These are phyloP conservation scores for Temnothorax curvispinosus DNA, from an alignment of 1,140 invertebrate genomes.

Conservation along the genomic window DNA sequence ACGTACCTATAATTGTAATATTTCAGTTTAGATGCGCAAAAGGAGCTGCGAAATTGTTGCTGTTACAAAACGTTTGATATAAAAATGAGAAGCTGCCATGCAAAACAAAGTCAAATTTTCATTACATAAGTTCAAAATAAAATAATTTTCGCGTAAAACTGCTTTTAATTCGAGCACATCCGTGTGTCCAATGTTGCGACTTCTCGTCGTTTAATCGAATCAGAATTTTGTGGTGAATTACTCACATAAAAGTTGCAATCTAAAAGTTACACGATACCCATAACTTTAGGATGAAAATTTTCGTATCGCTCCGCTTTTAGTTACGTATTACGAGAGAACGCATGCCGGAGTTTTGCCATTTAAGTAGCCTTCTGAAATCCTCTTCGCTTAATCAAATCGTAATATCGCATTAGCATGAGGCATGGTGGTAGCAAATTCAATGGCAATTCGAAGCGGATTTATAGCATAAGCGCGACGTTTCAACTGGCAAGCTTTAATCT, in stretches of 20 bases:
- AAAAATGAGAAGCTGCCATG: background rate
- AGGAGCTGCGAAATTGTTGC: background rate
- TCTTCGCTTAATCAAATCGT: slow-evolving; percentile 50
- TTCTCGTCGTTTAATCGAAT: slow-evolving; percentile 21
- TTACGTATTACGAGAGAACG: background rate
- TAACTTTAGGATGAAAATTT: background rate
- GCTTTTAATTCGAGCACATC: background rate
- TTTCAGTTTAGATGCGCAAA: background rate
- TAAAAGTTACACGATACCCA: background rate
- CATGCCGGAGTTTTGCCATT: slow-evolving; percentile 21
- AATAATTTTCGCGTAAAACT: background rate
- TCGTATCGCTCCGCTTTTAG: background rate
- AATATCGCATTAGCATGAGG: slow-evolving; percentile 48
- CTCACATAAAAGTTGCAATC: background rate
- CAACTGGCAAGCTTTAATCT: slow-evolving; percentile 51
- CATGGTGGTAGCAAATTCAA: slow-evolving; percentile 45
- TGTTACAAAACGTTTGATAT: background rate
- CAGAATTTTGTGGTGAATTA: background rate
- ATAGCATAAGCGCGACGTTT: slow-evolving; percentile 55
- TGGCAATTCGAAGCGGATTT: slow-evolving; percentile 50
- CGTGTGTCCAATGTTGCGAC: background rate
- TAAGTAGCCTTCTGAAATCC: slow-evolving; percentile 28
- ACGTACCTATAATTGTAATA: background rate
- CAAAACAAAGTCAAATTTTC: slow-evolving; percentile 10
- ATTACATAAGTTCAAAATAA: slow-evolving; percentile 22